Percentiles rank a stretch among this genome's conserved stretches.
These are phyloP conservation scores for Paracanthobrama guichenoti DNA, from an alignment of 2,113 vertebrate genomes.

Conservation along the genomic window DNA sequence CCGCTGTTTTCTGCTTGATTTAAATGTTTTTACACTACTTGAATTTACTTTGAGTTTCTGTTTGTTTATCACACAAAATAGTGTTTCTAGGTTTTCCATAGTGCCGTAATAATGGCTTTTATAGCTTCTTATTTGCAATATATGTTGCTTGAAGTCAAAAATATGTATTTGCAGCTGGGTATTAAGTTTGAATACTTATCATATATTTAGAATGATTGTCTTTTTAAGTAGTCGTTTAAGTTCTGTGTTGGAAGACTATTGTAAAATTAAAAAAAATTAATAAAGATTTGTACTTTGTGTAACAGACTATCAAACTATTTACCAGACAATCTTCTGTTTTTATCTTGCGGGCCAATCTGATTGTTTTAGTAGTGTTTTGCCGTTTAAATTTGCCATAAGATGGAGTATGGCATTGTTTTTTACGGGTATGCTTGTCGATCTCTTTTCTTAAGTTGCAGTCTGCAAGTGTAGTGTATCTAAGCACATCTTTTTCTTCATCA, in stretches of 20 bases:
- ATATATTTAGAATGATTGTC: not conserved
- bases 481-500: not conserved
- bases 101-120: not conserved
- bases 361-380: not conserved
- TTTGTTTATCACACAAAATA: not conserved
- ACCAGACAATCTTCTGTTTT: not conserved
- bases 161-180: not conserved
- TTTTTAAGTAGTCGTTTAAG: not conserved
- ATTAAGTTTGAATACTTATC: not conserved
- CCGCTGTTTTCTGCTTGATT: not conserved
- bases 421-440: not conserved
- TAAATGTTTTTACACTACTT: not conserved
- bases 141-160: not conserved
- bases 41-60: not conserved
- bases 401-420: not conserved
- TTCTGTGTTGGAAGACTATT: not conserved
- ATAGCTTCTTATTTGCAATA: not conserved
- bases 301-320: not conserved
- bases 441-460: not conserved
- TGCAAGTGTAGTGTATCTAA: not conserved
- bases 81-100: not conserved
- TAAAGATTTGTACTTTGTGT: constrained; percentile 1
- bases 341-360: not conserved
- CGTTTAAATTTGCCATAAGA: not conserved
- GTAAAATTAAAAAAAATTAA: not conserved